Evolutionary conservation across 2,797 vertebrate species (phyloP).

Genomic region (Microcaecilia unicolor): DNA sequence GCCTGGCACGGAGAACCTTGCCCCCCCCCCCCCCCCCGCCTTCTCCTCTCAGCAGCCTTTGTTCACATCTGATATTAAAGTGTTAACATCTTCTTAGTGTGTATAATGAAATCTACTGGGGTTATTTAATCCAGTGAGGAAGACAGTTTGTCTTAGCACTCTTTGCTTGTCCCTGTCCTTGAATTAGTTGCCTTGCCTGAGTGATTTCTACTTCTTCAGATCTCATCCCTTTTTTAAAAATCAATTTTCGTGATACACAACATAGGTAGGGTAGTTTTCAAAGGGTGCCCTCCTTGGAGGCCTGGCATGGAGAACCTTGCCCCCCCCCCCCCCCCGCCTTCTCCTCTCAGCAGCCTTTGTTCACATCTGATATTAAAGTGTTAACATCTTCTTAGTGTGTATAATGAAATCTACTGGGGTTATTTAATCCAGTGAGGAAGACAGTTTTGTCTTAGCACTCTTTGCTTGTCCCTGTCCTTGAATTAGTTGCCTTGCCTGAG

Average conservation of each 20-base stretch:
- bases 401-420: slow-evolving; percentile 42
- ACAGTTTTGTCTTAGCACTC: slow-evolving; percentile 27
- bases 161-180: slow-evolving; percentile 22
- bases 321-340: too few relatives aligned
- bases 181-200: slow-evolving; percentile 10
- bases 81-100: slow-evolving; percentile 48
- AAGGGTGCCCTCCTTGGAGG: too few relatives aligned
- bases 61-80: slow-evolving; percentile 5
- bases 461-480: slow-evolving; percentile 39
- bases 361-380: slow-evolving; percentile 11
- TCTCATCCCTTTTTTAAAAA: neutral
- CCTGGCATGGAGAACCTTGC: too few relatives aligned
- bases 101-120: slow-evolving; percentile 43
- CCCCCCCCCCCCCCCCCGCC: too few relatives aligned
- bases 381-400: slow-evolving; percentile 48
- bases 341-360: too few relatives aligned
- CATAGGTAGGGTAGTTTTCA: too few relatives aligned
- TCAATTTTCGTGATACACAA: slow-evolving; percentile 4
- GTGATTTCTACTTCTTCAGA: neutral
- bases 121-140: slow-evolving; percentile 24
- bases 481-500: slow-evolving; percentile 8
- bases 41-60: too few relatives aligned
- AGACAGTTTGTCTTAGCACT: slow-evolving; percentile 31
- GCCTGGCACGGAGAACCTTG: too few relatives aligned
- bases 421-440: slow-evolving; percentile 19